Evolutionary conservation across 2,888 invertebrate species (phyloP).

Genomic region (Girardia tigrina): DNA sequence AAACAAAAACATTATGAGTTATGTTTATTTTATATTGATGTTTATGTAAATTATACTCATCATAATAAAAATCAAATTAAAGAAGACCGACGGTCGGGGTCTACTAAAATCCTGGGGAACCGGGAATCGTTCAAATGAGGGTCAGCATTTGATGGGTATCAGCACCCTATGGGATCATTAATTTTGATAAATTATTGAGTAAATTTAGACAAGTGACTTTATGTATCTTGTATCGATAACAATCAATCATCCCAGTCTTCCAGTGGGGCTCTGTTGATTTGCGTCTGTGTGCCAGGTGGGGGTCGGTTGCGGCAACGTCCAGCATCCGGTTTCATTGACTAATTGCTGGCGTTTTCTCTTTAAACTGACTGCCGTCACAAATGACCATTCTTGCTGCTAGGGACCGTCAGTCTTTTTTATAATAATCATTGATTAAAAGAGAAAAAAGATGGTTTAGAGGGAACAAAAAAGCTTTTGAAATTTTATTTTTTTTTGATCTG

Average conservation of each 20-base stretch:
- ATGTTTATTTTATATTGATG: background rate
- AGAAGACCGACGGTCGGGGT: background rate
- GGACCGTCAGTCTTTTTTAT: background rate
- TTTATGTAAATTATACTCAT: background rate
- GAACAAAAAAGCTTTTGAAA: background rate
- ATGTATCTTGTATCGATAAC: constrained; percentile 9
- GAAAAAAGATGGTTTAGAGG: background rate
- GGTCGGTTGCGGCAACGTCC: background rate
- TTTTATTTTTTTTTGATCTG: background rate
- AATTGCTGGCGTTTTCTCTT: background rate
- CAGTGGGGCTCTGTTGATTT: background rate
- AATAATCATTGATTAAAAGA: constrained; percentile 1
- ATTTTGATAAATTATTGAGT: background rate
- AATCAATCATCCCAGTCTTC: background rate
- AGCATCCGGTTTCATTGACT: constrained; percentile 23
- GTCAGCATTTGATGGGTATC: constrained; percentile 23
- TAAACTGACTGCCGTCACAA: background rate
- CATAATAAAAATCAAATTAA: background rate
- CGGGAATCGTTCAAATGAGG: background rate
- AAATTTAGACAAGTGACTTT: constrained; percentile 1
- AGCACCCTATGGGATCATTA: background rate
- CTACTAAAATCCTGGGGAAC: background rate
- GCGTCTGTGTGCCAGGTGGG: constrained; percentile 4
- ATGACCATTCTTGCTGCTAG: background rate
- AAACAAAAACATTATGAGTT: too few species aligned